Percentiles rank a stretch among this genome's conserved stretches.
These are phyloP conservation scores for Drosophila prosaltans DNA, from an alignment of 1,140 invertebrate genomes.

Conservation along the genomic window DNA sequence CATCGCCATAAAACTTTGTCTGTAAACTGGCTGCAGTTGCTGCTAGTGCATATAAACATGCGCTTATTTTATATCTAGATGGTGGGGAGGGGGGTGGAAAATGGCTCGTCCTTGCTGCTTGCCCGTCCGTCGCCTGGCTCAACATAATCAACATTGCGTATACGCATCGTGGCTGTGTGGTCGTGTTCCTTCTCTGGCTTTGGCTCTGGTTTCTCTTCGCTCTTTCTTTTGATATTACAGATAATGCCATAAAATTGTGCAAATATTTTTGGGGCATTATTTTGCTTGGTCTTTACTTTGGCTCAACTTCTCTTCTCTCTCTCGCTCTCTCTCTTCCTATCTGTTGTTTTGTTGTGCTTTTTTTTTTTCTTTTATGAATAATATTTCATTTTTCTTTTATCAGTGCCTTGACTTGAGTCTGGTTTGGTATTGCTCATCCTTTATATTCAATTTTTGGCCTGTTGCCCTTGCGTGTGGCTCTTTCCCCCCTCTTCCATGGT, in stretches of 20 bases:
- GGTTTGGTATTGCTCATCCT: conserved; percentile 23
- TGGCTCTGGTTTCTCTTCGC: not conserved
- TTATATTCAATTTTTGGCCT: conserved; percentile 56
- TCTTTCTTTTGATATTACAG: conserved; percentile 53
- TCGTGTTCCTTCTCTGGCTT: conserved; percentile 14
- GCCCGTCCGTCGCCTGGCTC: conserved; percentile 35
- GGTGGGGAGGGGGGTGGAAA: not conserved
- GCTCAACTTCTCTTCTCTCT: conserved; percentile 34
- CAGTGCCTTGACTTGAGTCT: conserved; percentile 35
- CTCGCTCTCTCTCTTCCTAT: not conserved
- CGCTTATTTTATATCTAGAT: conserved; percentile 74
- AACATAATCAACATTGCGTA: conserved; percentile 69
- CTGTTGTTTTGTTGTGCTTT: conserved; percentile 19
- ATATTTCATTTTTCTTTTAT: conserved; percentile 48
- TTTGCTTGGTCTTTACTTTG: conserved; percentile 50
- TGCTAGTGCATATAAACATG: conserved; percentile 57
- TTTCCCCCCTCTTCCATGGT: not conserved
- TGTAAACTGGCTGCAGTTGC: conserved; percentile 44
- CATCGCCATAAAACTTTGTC: conserved; percentile 71
- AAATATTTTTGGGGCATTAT: conserved; percentile 66
- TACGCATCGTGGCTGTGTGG: conserved; percentile 54
- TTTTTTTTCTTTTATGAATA: conserved; percentile 23
- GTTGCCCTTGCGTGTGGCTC: conserved; percentile 30
- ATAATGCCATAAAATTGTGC: conserved; percentile 71
- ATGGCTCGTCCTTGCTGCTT: conserved; percentile 8